These are phyloP conservation scores for Coenonympha glycerion DNA, from an alignment of 2,888 invertebrate genomes.

Conservation along the genomic window DNA sequence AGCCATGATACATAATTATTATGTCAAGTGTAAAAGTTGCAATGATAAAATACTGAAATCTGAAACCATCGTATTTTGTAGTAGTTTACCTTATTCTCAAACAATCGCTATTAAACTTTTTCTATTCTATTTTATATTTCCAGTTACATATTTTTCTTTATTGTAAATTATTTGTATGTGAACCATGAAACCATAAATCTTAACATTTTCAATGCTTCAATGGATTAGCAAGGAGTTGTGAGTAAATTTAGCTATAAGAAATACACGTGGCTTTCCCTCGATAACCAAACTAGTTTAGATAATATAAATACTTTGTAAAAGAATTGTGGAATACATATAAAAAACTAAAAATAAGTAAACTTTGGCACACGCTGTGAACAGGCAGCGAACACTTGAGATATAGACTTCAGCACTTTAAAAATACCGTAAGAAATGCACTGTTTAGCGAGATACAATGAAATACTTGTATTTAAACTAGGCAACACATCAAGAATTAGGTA, in stretches of 20 bases:
- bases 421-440: slow-evolving; percentile 23
- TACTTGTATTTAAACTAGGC: slow-evolving; percentile 14
- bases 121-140: background rate
- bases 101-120: too few relatives aligned
- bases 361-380: slow-evolving; percentile 27
- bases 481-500: slow-evolving; percentile 18
- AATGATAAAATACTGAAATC: too few relatives aligned
- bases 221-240: slow-evolving; percentile 74
- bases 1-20: too few relatives aligned
- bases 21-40: too few relatives aligned
- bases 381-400: slow-evolving; percentile 24
- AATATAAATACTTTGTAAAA: slow-evolving; percentile 5
- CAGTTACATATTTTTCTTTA: background rate
- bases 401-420: slow-evolving; percentile 27
- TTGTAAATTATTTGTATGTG: slow-evolving; percentile 3
- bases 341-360: slow-evolving; percentile 19
- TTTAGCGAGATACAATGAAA: slow-evolving; percentile 17
- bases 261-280: slow-evolving; percentile 25
- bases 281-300: slow-evolving; percentile 22
- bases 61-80: too few relatives aligned
- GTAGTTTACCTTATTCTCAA: too few relatives aligned
- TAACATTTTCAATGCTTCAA: slow-evolving; percentile 57
- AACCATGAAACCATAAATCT: slow-evolving; percentile 17
- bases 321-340: slow-evolving; percentile 1
- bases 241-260: slow-evolving; percentile 44